phyloP scores from a whole-genome alignment of 2,113 vertebrate species.

The Phalacrocorax brasilianus region DNA sequence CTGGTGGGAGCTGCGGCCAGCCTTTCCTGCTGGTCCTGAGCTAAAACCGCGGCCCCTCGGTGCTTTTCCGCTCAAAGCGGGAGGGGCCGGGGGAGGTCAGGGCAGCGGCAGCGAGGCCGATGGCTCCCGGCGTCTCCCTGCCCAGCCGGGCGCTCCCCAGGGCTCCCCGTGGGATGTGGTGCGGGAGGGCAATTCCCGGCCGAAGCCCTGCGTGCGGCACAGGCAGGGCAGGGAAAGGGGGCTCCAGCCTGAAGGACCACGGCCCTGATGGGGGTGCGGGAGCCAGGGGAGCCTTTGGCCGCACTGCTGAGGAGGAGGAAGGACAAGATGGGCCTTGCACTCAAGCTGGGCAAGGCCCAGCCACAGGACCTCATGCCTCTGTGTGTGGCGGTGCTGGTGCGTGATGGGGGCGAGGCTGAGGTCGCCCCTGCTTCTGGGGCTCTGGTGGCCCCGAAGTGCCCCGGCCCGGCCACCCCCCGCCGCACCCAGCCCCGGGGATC shows the following conservation, averaged over 20 bases:
- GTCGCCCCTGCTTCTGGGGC: too few species aligned
- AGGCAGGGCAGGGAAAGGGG: too few species aligned
- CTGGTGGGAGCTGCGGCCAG: too few species aligned
- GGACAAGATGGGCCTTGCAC: rapidly evolving
- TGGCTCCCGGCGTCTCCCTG: background rate
- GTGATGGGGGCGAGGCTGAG: rapidly evolving
- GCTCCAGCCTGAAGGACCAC: background rate
- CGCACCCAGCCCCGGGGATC: too few species aligned
- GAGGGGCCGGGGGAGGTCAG: background rate
- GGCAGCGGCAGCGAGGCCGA: rapidly evolving
- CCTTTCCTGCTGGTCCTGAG: background rate
- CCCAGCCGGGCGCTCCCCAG: background rate
- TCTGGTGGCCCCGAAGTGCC: too few species aligned
- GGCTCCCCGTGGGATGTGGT: rapidly evolving
- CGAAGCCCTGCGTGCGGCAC: background rate
- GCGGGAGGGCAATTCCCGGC: background rate
- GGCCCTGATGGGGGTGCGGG: rapidly evolving
- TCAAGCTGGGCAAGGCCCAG: background rate
- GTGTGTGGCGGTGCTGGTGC: rapidly evolving
- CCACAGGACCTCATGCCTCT: rapidly evolving
- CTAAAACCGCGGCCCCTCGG: rapidly evolving
- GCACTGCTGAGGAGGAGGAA: background rate
- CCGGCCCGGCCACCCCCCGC: too few species aligned
- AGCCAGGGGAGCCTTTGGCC: background rate
- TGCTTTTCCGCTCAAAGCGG: background rate